Percentiles rank a stretch among this genome's conserved stretches.
Conservation (phyloP, 2,113 vertebrate species). For the Puntigrus tetrazona region DNA sequence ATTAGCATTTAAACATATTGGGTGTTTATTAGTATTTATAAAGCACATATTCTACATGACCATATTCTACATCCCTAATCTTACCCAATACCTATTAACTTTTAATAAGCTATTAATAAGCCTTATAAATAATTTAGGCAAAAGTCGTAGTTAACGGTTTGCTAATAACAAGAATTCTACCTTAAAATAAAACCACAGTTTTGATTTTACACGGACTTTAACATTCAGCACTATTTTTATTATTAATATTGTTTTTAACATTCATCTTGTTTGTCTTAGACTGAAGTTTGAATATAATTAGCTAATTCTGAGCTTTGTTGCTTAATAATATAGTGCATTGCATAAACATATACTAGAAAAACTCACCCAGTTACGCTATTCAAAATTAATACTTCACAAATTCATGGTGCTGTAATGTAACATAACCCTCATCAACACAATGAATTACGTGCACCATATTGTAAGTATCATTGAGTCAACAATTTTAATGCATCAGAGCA, state of each 20-base stretch:
- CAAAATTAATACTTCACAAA: background rate
- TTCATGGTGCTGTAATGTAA: background rate
- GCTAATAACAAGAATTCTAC: no score
- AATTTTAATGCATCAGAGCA: constrained; percentile 14
- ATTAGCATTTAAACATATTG: no score
- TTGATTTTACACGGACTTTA: background rate
- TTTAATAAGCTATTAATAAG: no score
- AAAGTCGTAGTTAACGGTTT: no score
- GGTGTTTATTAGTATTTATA: no score
- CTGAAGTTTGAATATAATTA: background rate
- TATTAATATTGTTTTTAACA: background rate
- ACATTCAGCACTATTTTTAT: background rate
- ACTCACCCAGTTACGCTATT: background rate
- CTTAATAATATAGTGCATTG: background rate
- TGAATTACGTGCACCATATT: background rate
- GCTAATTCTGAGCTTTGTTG: background rate
- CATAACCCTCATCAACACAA: background rate
- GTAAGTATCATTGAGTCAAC: background rate
- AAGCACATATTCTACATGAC: no score
- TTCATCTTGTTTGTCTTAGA: background rate
- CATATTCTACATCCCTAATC: no score
- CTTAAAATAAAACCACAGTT: no score
- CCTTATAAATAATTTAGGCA: no score
- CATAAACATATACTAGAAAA: constrained; percentile 4
- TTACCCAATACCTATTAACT: no score